Percentiles rank a stretch among this genome's conserved stretches.
Conservation (phyloP, 2,113 vertebrate genomes). For the Cettia cetti region DNA sequence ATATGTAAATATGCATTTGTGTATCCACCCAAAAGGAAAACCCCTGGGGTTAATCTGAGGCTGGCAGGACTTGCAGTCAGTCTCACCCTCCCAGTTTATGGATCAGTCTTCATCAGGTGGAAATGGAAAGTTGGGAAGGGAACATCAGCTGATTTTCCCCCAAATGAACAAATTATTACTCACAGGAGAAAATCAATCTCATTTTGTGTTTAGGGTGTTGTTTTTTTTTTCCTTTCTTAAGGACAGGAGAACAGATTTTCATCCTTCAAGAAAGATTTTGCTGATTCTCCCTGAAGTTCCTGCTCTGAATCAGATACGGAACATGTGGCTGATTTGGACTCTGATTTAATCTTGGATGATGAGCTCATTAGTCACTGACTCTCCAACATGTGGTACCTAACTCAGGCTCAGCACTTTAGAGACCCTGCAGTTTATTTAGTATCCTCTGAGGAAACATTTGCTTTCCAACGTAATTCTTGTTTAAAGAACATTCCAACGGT, state of each 20-base stretch:
- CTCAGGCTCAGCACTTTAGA: slow-evolving; percentile 13
- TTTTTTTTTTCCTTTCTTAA: neutral
- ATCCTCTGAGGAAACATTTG: slow-evolving; percentile 1
- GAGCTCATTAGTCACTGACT: slow-evolving; percentile 51
- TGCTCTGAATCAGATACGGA: slow-evolving; percentile 29
- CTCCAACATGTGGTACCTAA: slow-evolving; percentile 33
- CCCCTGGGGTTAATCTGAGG: neutral
- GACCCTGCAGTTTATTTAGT: neutral
- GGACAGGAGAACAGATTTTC: slow-evolving; percentile 9
- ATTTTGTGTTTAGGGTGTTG: neutral
- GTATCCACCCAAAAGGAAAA: neutral
- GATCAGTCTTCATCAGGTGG: neutral
- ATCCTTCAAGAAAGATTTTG: neutral
- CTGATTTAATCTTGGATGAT: slow-evolving; percentile 40
- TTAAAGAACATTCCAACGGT: neutral
- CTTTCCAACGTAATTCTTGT: neutral
- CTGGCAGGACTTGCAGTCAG: neutral
- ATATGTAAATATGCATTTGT: neutral
- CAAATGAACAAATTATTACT: neutral
- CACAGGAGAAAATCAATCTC: neutral
- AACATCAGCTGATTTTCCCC: neutral
- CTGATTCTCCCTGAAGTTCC: neutral
- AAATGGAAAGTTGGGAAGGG: neutral
- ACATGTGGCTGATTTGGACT: slow-evolving; percentile 18
- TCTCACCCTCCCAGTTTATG: neutral